These are phyloP conservation scores for Catharus minimus DNA, from an alignment of 2,113 vertebrate species.

Conservation along the genomic window DNA sequence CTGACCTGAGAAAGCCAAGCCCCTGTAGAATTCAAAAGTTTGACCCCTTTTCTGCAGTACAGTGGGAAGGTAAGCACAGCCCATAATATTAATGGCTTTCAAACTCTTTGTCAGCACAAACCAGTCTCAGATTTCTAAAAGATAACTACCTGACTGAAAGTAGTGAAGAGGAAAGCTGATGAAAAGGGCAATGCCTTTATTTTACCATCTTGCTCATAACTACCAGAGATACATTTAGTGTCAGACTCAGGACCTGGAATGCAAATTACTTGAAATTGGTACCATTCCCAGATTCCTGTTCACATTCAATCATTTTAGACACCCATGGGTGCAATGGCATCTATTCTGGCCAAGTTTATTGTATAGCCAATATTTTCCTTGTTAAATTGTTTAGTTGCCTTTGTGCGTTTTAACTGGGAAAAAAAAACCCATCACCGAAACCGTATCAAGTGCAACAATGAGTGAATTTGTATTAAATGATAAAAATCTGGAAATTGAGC, in stretches of 20 bases:
- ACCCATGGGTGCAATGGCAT: neutral
- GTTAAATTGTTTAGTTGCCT: neutral
- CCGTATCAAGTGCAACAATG: neutral
- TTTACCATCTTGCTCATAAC: neutral
- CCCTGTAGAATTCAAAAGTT: neutral
- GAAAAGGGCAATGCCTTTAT: neutral
- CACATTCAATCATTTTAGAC: neutral
- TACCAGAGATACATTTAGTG: neutral
- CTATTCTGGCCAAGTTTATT: neutral
- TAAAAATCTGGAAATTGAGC: neutral
- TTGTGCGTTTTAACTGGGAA: neutral
- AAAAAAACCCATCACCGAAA: neutral
- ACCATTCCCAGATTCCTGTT: neutral
- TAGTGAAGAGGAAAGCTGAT: neutral
- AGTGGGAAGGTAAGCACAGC: neutral
- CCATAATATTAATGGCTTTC: neutral
- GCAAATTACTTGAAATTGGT: neutral
- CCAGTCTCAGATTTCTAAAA: neutral
- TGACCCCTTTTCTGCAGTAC: neutral
- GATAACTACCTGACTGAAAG: neutral
- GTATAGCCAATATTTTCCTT: neutral
- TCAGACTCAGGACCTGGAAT: neutral
- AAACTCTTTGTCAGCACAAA: neutral
- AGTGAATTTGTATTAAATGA: neutral
- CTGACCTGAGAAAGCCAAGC: neutral